Evolutionary conservation across 1,140 invertebrate species (phyloP), one percentile per base, ranked within the genome.

Genomic region (Aphidius ervi): DNA sequence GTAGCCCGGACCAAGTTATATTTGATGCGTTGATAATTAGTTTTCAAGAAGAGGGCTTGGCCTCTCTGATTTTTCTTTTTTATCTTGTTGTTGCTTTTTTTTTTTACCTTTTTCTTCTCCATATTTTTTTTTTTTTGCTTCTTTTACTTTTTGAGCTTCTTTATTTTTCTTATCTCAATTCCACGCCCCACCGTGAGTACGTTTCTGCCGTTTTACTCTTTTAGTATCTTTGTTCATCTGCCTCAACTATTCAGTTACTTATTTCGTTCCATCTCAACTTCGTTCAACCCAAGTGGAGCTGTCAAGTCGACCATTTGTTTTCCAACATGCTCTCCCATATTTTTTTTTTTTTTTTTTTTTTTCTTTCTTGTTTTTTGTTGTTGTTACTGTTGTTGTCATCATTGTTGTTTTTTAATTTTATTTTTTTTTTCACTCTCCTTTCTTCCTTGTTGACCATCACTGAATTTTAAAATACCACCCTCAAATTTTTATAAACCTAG

Each of bases 11-110:
- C 73, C 75, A 79, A 79, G 68, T 77, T 79, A 77, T 76, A 77
- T 77, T 78, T 79, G 75, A 79, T 77, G 77, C 75, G 74, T 76
- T 77, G 76, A 76, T 79, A 79, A 79, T 79, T 78, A 78, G 75
- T 78, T 75, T 74, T 68, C 68, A 60, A 66, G 61, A 65, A 31
- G 71, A 70, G 66, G 64, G 61, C 57, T 59, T 52, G 46, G 57
- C 50, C 64, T 61, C 4, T 31, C 55, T 42, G 45, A 50, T 55
- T 58, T 20, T 56, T 47, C 59, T 16, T 16, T 16, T 16, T 16
- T 16, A 16, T 16, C 16, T 16, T 16, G 16, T 16, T 16, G 16
- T 16, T 16, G 16, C 16, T 16, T 16, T 16, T 16, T 16, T 16
- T 16, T 16, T 16, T 16, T 16, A 16, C 16, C 16, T 16, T 16